Evolutionary conservation across 2,888 invertebrate species (phyloP), one percentile per base, ranked within the genome.

Genomic region (Trachelus stipa): DNA sequence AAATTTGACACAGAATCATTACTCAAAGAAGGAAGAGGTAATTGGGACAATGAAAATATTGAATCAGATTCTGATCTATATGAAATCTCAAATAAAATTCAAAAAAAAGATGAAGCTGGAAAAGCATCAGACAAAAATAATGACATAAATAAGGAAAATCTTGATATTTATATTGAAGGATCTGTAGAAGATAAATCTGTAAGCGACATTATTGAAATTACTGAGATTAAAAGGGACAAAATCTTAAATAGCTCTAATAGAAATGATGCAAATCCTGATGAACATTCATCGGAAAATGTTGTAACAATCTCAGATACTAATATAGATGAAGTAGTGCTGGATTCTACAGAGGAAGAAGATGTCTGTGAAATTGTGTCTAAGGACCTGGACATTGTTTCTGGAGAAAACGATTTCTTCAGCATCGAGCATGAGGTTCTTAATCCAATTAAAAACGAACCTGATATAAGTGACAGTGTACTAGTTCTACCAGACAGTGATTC

Each of bases 401-500:
- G 0, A 23, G 68, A 80, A 56, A 79, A 76, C 77, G 68, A 76
- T 82, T 92, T 92, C 88, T 71, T 30, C 3, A 31, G 12, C 31
- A 34, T 33, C 6, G 91, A 90, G 74, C 83, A 90, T 76, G 83
- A 86, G 79, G 90, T 78, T 33, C 35, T 73, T 68, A 30, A 69
- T 33, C 11, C 37, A 30, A 87, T 87, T 75, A 92, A 94, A 86
- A 56, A 56, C 23, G 23, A 56, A 56, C 3, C 23, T 56, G 9
- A 56, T 9, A 23, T 56, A 56, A 56, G 56, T 56, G 56, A 23
- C 23, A 56, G 23, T 23, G 92, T 94, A 68, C 92, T 95, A 30
- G 93, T 95, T 81, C 92, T 95, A 40, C 93, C 95, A 9, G 94
- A 95, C 83, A 95, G 94, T 90, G 95, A 95, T 84, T 93, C 93